These are phyloP conservation scores for Epinotia ramella DNA, from an alignment of 2,888 invertebrate species.

Conservation along the genomic window DNA sequence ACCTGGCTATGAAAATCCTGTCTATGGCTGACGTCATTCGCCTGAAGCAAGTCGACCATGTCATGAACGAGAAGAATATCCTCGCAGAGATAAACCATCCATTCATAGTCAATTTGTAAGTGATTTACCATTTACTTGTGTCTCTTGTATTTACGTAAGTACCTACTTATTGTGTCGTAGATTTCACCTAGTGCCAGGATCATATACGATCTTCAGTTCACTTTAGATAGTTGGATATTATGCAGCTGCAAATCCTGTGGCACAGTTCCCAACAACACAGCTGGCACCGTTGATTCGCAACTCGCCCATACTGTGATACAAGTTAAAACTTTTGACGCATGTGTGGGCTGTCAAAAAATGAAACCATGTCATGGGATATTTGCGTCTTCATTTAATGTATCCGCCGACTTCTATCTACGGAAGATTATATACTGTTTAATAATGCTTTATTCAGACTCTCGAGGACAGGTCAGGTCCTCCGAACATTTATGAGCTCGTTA, in stretches of 20 bases:
- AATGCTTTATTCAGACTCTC: background rate
- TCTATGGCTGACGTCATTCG: conserved; percentile 97
- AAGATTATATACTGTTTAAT: conserved; percentile 8
- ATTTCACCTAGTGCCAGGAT: too few species aligned
- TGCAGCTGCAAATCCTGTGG: conserved; percentile 17
- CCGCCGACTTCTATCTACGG: conserved; percentile 24
- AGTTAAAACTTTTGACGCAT: conserved; percentile 24
- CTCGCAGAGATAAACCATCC: conserved; percentile 96
- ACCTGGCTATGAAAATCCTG: conserved; percentile 97
- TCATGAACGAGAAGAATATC: conserved; percentile 98
- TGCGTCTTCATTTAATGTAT: conserved; percentile 22
- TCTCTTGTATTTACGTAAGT: background rate
- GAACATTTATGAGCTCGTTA: background rate
- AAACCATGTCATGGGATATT: conserved; percentile 36
- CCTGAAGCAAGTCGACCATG: conserved; percentile 98
- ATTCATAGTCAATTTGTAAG: conserved; percentile 93
- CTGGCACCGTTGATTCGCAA: conserved; percentile 15
- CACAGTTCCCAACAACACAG: conserved; percentile 23
- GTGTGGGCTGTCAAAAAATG: conserved; percentile 35
- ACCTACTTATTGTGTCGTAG: too few species aligned
- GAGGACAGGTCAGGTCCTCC: background rate
- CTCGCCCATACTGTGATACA: conserved; percentile 9
- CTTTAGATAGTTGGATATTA: conserved; percentile 18
- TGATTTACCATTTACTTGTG: conserved; percentile 45
- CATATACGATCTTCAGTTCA: too few species aligned